phyloP scores from a whole-genome alignment of 2,113 vertebrate genomes.

The Heterotilapia buettikoferi region DNA sequence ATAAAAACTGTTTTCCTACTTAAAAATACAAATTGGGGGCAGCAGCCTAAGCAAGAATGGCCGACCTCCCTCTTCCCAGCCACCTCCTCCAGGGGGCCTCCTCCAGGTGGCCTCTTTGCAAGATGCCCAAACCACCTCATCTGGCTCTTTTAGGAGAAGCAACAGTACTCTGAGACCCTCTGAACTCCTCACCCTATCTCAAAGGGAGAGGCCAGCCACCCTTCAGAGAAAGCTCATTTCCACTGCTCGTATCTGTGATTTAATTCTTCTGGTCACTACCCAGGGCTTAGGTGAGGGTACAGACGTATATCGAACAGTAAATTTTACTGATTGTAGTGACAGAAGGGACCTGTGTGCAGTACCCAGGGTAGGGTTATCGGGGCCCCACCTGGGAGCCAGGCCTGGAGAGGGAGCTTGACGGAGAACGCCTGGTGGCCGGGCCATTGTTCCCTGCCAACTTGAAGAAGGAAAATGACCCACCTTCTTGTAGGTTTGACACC shows the following conservation, averaged over 20 bases:
- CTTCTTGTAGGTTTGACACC: not conserved
- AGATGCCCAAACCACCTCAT: not conserved
- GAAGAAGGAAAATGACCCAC: not conserved
- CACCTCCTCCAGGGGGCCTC: not conserved
- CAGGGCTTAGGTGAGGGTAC: no score
- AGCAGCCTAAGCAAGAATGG: not conserved
- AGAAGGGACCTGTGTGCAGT: no score
- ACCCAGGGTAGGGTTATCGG: not conserved
- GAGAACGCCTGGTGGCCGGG: not conserved
- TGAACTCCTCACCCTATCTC: not conserved
- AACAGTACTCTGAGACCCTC: not conserved
- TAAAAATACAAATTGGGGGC: not conserved
- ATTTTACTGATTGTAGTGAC: no score
- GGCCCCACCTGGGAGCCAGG: not conserved
- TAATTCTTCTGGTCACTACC: no score
- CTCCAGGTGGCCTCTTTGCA: not conserved
- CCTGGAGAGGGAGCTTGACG: not conserved
- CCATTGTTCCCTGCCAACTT: not conserved
- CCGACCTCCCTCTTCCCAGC: not conserved
- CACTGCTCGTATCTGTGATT: no score
- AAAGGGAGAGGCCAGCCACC: no score
- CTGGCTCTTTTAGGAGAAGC: not conserved
- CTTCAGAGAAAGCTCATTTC: no score
- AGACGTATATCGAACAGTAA: no score
- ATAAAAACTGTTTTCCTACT: not conserved